Conservation (phyloP, 2,113 vertebrate genomes). For the Xenopus laevis region DNA sequence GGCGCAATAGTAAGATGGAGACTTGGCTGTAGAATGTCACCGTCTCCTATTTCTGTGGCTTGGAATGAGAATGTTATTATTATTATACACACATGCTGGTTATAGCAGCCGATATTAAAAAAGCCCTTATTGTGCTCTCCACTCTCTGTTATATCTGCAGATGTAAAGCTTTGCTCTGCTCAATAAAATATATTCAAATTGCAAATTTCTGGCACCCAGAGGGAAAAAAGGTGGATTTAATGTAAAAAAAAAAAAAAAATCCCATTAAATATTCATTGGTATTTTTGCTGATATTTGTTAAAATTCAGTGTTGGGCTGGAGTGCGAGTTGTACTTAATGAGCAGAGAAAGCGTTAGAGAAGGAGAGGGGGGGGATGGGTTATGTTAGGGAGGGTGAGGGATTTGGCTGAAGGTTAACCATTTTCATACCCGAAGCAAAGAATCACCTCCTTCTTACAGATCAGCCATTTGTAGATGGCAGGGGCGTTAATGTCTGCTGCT, state of each 20-base stretch:
- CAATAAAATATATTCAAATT: constrained; percentile 32
- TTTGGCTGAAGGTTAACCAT: constrained; percentile 22
- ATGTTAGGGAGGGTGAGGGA: constrained; percentile 15
- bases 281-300: constrained; percentile 43
- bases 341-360: constrained; percentile 27
- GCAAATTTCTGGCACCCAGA: constrained; percentile 35
- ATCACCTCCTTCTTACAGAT: too few relatives aligned
- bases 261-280: constrained; percentile 43
- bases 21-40: too few relatives aligned
- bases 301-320: constrained; percentile 42
- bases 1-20: too few relatives aligned
- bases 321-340: constrained; percentile 38
- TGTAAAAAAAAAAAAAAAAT: constrained; percentile 40
- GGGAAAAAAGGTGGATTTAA: constrained; percentile 34
- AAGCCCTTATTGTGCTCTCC: neutral
- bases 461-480: too few relatives aligned
- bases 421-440: neutral
- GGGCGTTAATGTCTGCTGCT: neutral
- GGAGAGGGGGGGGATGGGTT: constrained; percentile 11
- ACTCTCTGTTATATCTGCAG: constrained; percentile 5
- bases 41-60: too few relatives aligned
- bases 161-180: constrained; percentile 14
- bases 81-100: neutral
- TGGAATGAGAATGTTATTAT: too few relatives aligned
- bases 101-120: neutral